A percentile compares a stretch with the other conserved stretches of the same genome.
These are phyloP conservation scores for Hemaris fuciformis DNA, from an alignment of 2,888 invertebrate genomes.

Conservation along the genomic window DNA sequence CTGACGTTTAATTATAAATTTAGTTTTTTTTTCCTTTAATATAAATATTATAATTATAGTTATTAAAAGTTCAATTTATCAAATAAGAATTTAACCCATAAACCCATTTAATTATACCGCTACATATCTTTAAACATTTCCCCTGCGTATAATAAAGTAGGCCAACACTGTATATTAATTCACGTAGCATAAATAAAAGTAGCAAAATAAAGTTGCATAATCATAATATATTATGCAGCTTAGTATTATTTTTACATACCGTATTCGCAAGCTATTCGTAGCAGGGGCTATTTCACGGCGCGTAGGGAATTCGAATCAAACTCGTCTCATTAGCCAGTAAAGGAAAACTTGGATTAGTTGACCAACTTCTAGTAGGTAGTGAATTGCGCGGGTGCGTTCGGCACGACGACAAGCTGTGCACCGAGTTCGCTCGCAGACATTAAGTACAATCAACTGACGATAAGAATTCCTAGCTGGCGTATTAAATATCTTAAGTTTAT, in stretches of 20 bases:
- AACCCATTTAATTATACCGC: too few species aligned
- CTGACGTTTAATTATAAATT: too few species aligned
- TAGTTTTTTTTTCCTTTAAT: too few species aligned
- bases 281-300: constrained; percentile 49
- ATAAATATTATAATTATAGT: too few species aligned
- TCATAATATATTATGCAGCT: constrained; percentile 1
- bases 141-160: neutral
- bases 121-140: too few species aligned
- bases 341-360: constrained; percentile 81
- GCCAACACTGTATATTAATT: neutral
- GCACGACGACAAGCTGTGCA: constrained; percentile 37
- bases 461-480: constrained; percentile 8
- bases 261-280: constrained; percentile 19
- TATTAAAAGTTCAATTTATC: too few species aligned
- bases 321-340: constrained; percentile 77
- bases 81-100: too few species aligned
- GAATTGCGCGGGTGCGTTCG: constrained; percentile 49
- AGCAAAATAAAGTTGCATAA: neutral
- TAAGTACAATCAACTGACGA: constrained; percentile 30
- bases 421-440: constrained; percentile 37
- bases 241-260: constrained; percentile 9
- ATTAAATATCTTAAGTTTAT: constrained; percentile 12
- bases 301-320: constrained; percentile 73
- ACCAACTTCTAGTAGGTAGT: constrained; percentile 65
- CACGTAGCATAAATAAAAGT: neutral